Conservation (phyloP, 2,888 invertebrate species). For the Dicyrtomina minuta region DNA sequence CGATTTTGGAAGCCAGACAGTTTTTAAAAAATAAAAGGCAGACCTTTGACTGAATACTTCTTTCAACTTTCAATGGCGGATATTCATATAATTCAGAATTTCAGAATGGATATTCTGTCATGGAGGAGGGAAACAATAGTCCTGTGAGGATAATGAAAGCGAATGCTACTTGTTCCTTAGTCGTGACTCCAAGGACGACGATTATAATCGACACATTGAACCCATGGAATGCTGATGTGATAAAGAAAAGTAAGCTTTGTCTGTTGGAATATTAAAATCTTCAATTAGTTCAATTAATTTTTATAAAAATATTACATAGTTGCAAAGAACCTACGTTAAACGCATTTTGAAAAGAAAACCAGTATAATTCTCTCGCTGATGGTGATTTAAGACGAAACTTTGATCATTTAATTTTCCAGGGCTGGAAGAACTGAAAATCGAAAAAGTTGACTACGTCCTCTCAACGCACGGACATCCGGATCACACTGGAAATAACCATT, state of each 20-base stretch:
- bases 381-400: too few relatives aligned
- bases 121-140: constrained; percentile 58
- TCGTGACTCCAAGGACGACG: constrained; percentile 69
- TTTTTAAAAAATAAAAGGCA: background rate
- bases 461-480: constrained; percentile 94
- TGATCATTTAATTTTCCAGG: constrained; percentile 41
- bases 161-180: constrained; percentile 81
- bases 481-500: constrained; percentile 89
- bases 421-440: constrained; percentile 51
- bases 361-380: too few relatives aligned
- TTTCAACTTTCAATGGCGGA: constrained; percentile 54
- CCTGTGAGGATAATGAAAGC: constrained; percentile 62
- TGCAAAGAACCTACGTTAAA: background rate
- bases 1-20: too few relatives aligned
- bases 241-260: constrained; percentile 67
- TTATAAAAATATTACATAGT: background rate
- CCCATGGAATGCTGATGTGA: constrained; percentile 80
- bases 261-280: background rate
- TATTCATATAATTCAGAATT: constrained; percentile 67
- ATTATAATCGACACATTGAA: constrained; percentile 93
- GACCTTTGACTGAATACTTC: background rate
- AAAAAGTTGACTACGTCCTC: constrained; percentile 72
- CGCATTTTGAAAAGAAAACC: background rate
- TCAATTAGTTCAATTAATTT: background rate
- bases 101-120: constrained; percentile 70